Conservation (phyloP, 2,888 invertebrate species). For the Chymomyza caudatula region DNA sequence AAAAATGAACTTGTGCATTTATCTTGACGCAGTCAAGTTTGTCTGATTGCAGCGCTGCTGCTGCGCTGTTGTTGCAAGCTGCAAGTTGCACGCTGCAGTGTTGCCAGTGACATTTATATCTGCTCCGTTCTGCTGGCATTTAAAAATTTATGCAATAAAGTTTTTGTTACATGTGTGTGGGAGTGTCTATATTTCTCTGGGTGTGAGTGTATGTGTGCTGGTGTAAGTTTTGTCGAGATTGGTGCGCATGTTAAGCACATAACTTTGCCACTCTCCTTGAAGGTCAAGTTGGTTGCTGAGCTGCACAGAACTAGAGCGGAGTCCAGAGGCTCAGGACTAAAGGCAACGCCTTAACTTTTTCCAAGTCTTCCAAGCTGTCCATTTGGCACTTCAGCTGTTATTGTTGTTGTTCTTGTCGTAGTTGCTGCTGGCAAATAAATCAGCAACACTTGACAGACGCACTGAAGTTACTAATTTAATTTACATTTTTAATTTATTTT, state of each 20-base stretch:
- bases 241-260: slow-evolving; percentile 15
- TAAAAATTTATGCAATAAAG: slow-evolving; percentile 72
- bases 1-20: slow-evolving; percentile 73
- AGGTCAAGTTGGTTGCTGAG: neutral
- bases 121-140: slow-evolving; percentile 39
- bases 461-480: slow-evolving; percentile 74
- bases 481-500: slow-evolving; percentile 75
- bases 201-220: slow-evolving; percentile 17
- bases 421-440: slow-evolving; percentile 64
- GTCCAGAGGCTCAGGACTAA: neutral
- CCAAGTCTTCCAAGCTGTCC: neutral
- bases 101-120: slow-evolving; percentile 71
- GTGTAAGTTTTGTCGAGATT: slow-evolving; percentile 20
- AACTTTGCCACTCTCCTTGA: neutral
- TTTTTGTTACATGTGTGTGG: slow-evolving; percentile 25
- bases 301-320: neutral
- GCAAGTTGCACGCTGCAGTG: slow-evolving; percentile 50
- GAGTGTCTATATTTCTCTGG: neutral
- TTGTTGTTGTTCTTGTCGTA: neutral
- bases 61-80: neutral
- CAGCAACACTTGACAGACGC: slow-evolving; percentile 69
- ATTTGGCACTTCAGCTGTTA: neutral
- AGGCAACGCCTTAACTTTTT: neutral
- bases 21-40: slow-evolving; percentile 64
- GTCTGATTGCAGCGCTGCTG: slow-evolving; percentile 61